phyloP scores from a whole-genome alignment of 2,888 invertebrate genomes.

The Rhodophaea formosa region DNA sequence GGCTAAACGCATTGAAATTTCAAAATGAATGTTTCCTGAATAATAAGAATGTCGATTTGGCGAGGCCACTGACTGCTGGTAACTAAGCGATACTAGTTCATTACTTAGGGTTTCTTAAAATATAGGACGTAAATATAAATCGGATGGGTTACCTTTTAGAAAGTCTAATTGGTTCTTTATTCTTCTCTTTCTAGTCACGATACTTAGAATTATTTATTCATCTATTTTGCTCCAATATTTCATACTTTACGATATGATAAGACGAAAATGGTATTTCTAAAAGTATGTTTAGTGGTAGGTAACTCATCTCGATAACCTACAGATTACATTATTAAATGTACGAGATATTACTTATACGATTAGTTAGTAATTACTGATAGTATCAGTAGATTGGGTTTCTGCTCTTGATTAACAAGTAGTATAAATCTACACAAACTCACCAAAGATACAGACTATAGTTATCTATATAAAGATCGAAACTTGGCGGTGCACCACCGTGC shows the following conservation, averaged over 20 bases:
- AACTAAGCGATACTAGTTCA: constrained; percentile 47
- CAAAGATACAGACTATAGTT: constrained; percentile 10
- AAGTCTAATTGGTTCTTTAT: not conserved
- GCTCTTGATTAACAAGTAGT: not conserved
- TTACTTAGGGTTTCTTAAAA: constrained; percentile 33
- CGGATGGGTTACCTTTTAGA: constrained; percentile 2
- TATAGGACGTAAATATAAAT: not conserved
- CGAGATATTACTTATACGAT: not conserved
- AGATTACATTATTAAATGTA: not conserved
- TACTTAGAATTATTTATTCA: not conserved
- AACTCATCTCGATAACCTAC: not conserved
- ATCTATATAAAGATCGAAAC: not conserved
- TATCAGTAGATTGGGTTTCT: constrained; percentile 4
- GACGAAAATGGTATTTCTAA: not conserved
- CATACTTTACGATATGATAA: not conserved
- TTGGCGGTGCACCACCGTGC: constrained; percentile 4
- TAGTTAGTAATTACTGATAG: not conserved
- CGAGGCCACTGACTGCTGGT: constrained; percentile 46
- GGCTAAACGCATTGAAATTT: constrained; percentile 17
- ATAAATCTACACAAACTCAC: constrained; percentile 1
- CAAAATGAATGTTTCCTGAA: constrained; percentile 23
- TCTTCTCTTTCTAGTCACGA: constrained; percentile 13
- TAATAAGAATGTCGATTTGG: constrained; percentile 22
- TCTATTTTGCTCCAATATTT: not conserved
- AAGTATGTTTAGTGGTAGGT: not conserved